A percentile compares a stretch with the other conserved stretches of the same genome.
Conservation (phyloP, 2,113 vertebrate genomes). For the Forbesichthys papilliferus region DNA sequence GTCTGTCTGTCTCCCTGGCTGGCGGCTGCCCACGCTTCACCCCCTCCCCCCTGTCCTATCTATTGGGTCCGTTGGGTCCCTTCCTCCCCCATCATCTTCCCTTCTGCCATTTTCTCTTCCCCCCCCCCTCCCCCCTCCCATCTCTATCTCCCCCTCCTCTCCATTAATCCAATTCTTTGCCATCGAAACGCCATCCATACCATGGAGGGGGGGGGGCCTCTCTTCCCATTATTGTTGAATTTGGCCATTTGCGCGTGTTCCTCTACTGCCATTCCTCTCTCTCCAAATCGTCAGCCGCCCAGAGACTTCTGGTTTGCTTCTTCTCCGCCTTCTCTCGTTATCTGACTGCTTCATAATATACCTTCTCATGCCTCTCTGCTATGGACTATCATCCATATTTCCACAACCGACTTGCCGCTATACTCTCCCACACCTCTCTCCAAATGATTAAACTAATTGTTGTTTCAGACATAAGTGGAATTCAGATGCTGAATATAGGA, state of each 20-base stretch:
- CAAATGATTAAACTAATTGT: conserved; percentile 25
- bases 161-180: background rate
- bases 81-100: conserved; percentile 8
- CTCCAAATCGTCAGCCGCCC: too few species aligned
- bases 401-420: conserved; percentile 1
- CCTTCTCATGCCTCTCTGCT: conserved; percentile 3
- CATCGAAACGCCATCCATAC: background rate
- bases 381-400: conserved; percentile 5
- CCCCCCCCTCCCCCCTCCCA: background rate
- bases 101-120: conserved; percentile 9
- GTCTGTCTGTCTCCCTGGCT: conserved; percentile 53
- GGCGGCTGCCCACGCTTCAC: conserved; percentile 50
- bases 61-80: background rate
- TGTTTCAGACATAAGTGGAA: conserved; percentile 16
- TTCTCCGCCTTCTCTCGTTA: background rate
- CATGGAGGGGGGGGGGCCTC: too few species aligned
- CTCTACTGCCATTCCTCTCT: background rate
- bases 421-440: conserved; percentile 1
- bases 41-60: conserved; percentile 30
- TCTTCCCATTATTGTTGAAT: too few species aligned
- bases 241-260: background rate
- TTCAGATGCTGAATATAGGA: conserved; percentile 18
- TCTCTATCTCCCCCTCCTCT: background rate
- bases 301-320: too few species aligned
- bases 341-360: background rate